These are phyloP conservation scores for Drosophila niveifrons DNA, from an alignment of 2,888 invertebrate genomes.

Conservation along the genomic window DNA sequence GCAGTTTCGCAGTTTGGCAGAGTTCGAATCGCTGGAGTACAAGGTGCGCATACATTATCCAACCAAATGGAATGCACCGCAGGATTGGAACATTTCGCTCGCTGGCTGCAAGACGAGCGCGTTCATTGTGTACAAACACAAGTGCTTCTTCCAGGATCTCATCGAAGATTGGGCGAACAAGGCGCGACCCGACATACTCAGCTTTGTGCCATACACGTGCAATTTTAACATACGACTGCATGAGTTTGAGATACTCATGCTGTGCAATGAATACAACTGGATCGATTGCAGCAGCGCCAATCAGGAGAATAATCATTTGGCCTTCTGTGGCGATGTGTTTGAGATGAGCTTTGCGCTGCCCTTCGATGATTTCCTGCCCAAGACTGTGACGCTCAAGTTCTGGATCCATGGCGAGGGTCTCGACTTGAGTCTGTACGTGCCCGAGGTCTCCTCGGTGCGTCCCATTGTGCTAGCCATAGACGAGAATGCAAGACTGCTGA, in stretches of 20 bases:
- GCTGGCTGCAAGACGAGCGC: constrained; percentile 98
- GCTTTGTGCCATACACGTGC: constrained; percentile 99
- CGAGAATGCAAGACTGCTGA: constrained; percentile 94
- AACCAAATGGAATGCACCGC: constrained; percentile 97
- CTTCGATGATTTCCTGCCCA: constrained; percentile 96
- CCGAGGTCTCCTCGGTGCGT: constrained; percentile 95
- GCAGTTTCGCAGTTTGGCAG: constrained; percentile 95
- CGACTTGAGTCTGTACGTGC: constrained; percentile 95
- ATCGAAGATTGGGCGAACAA: constrained; percentile 99
- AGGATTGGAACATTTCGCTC: constrained; percentile 96
- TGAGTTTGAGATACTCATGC: constrained; percentile 96
- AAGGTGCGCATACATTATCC: constrained; percentile 93
- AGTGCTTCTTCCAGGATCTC: constrained; percentile 98
- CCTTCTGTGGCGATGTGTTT: constrained; percentile 96
- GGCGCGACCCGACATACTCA: constrained; percentile 95
- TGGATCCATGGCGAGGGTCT: constrained; percentile 98
- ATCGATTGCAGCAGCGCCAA: constrained; percentile 98
- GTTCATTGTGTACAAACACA: constrained; percentile 96
- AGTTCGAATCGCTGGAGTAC: constrained; percentile 98
- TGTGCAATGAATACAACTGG: constrained; percentile 99
- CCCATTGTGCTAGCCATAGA: constrained; percentile 93
- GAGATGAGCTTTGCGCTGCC: constrained; percentile 97
- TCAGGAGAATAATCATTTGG: constrained; percentile 97
- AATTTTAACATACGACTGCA: constrained; percentile 95
- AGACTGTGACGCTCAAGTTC: constrained; percentile 94